Evolutionary conservation across 2,113 vertebrate genomes (phyloP).

Genomic region (Leucopsar rothschildi): DNA sequence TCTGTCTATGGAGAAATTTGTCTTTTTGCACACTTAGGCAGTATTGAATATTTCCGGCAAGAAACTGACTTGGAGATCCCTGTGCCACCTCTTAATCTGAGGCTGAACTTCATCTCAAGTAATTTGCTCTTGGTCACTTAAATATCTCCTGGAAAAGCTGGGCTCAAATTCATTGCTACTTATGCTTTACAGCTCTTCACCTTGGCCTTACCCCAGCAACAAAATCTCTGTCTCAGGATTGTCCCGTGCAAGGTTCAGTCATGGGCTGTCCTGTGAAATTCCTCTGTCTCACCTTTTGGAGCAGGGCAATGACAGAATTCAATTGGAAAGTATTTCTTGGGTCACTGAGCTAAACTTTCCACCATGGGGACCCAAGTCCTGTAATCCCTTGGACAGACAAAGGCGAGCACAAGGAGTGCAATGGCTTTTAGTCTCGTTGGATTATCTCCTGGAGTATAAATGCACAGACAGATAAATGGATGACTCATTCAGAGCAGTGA

Average conservation of each 20-base stretch:
- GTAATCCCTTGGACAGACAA: neutral
- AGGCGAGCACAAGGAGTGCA: neutral
- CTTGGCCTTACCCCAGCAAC: neutral
- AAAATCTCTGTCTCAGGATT: neutral
- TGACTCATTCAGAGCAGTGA: neutral
- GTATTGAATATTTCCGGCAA: neutral
- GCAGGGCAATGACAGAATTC: neutral
- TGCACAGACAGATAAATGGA: neutral
- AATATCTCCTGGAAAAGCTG: neutral
- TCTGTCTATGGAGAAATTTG: neutral
- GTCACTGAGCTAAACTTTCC: conserved; percentile 1
- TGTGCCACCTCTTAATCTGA: neutral
- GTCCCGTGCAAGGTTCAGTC: neutral
- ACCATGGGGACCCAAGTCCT: neutral
- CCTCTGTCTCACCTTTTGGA: neutral
- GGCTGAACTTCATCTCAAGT: neutral
- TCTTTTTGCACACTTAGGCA: neutral
- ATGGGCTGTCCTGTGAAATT: neutral
- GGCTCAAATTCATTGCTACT: neutral
- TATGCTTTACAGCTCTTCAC: neutral
- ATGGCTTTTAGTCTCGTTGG: neutral
- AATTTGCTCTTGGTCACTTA: neutral
- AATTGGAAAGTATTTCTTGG: neutral
- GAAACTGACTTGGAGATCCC: neutral
- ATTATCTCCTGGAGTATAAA: neutral